These are phyloP conservation scores for Microplitis mediator DNA, from an alignment of 1,140 invertebrate species.

Conservation along the genomic window DNA sequence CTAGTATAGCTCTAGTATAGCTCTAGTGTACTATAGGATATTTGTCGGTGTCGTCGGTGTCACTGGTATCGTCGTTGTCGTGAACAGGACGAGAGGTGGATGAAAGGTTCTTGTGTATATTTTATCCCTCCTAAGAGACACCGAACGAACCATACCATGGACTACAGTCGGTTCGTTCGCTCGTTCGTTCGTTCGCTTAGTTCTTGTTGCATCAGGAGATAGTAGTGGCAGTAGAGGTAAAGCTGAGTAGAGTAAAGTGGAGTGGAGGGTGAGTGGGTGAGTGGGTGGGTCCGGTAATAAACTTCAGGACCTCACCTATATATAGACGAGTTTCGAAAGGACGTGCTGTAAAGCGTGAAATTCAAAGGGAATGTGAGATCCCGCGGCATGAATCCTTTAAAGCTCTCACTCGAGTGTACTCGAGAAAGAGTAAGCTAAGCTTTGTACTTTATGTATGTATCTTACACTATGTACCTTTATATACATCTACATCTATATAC, in stretches of 20 bases:
- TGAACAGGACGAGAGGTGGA: slow-evolving; percentile 18
- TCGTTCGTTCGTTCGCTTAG: background rate
- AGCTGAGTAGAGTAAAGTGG: background rate
- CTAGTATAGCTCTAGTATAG: background rate
- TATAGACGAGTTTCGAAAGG: slow-evolving; percentile 28
- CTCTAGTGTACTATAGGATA: background rate
- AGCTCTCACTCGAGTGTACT: slow-evolving; percentile 27
- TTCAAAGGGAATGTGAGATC: slow-evolving; percentile 55
- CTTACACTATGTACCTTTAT: slow-evolving; percentile 4
- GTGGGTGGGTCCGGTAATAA: slow-evolving; percentile 23
- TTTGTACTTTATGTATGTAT: slow-evolving; percentile 22
- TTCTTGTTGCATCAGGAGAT: slow-evolving; percentile 10
- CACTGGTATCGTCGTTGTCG: no score
- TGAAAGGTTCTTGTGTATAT: slow-evolving; percentile 28
- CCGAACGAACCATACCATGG: background rate
- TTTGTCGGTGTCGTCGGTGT: background rate
- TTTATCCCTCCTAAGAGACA: slow-evolving; percentile 31
- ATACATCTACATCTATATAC: background rate
- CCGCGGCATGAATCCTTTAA: slow-evolving; percentile 49
- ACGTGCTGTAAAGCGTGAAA: slow-evolving; percentile 48
- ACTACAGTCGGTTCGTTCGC: no score
- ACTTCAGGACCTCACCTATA: slow-evolving; percentile 2
- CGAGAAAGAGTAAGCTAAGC: background rate
- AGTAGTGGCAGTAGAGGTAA: background rate
- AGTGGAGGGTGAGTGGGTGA: background rate